Base-by-base conservation (phyloP, 2,888 invertebrate species). In the Patella pellucida region DNA sequence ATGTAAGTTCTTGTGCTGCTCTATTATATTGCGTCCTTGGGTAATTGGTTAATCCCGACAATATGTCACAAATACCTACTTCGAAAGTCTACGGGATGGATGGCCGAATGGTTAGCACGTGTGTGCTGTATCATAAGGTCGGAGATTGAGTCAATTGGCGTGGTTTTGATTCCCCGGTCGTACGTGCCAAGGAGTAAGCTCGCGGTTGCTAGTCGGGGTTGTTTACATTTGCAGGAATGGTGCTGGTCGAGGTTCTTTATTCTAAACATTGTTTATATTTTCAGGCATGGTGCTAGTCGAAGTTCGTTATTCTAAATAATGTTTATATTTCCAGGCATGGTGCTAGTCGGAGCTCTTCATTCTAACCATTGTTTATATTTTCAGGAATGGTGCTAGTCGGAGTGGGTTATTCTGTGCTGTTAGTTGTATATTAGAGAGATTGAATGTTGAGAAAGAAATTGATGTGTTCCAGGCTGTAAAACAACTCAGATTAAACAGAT, bases 1-100 rank as follows among this genome's bases (percentile, higher is more conserved):
- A 94, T 94, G 94, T 95, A 85, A 87, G 88, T 84, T 67, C 27
- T 86, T 75, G 31, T 41, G 31, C 31, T 41, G 31, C 31, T 41
- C 4, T 41, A 41, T 23, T 54, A 31, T 27, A 12, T n/a, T 15
- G n/a, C 68, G 56, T 74, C 31, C 15, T 67, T 41, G 41, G 16
- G 71, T 41, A 54, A 62, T 70, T 5, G 4, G 31, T 4, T 7
- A 41, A 7, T 41, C 31, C 2, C 1, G 31, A 31, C 31, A 2
- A 31, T 31, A 31, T 4, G 31, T 31, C 31, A 31, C 31, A 31
- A 31, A 31, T 31, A 31, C 1, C 31, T 31, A 31, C 96, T 68
- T 3, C 27, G 27, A 27, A 27, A 27, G 27, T 4, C 31, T 31
- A 4, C 3, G 31, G 31, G 31, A 3, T n/a, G 31, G 31, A 31